Percentiles rank a stretch among this genome's conserved stretches.
phyloP scores from a whole-genome alignment of 1,140 invertebrate genomes.

The Colletes latitarsis region DNA sequence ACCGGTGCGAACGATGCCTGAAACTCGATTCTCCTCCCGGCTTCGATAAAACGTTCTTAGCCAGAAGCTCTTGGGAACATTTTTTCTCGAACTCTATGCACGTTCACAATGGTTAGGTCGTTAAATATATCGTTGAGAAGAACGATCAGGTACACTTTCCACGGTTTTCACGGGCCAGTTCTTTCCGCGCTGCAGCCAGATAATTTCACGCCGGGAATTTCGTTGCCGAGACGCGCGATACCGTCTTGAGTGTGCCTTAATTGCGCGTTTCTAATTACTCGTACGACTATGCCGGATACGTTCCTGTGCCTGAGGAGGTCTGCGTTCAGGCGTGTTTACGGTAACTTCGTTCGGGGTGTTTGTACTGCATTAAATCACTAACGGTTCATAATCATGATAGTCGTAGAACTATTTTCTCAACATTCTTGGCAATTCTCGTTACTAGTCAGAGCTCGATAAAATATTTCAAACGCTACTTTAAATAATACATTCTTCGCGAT shows the following conservation, averaged over 20 bases:
- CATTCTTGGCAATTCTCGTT: too few relatives aligned
- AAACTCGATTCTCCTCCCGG: not conserved
- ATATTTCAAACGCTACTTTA: too few relatives aligned
- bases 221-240: slow-evolving; percentile 18
- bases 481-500: too few relatives aligned
- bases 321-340: slow-evolving; percentile 20
- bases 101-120: slow-evolving; percentile 5
- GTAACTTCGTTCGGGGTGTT: slow-evolving; percentile 19
- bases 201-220: slow-evolving; percentile 19
- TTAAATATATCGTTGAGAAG: slow-evolving; percentile 8
- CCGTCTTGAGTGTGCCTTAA: slow-evolving; percentile 37
- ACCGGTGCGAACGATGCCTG: not conserved
- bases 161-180: not conserved
- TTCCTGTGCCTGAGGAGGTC: not conserved
- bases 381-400: slow-evolving; percentile 2
- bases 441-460: too few relatives aligned
- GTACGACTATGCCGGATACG: not conserved
- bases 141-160: not conserved
- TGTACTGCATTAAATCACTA: not conserved
- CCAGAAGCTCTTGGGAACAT: not conserved
- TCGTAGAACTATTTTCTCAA: too few relatives aligned
- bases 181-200: not conserved
- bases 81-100: not conserved
- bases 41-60: not conserved
- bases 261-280: slow-evolving; percentile 47